Evolutionary conservation across 2,888 invertebrate species (phyloP).

Genomic region (Euplexia lucipara): DNA sequence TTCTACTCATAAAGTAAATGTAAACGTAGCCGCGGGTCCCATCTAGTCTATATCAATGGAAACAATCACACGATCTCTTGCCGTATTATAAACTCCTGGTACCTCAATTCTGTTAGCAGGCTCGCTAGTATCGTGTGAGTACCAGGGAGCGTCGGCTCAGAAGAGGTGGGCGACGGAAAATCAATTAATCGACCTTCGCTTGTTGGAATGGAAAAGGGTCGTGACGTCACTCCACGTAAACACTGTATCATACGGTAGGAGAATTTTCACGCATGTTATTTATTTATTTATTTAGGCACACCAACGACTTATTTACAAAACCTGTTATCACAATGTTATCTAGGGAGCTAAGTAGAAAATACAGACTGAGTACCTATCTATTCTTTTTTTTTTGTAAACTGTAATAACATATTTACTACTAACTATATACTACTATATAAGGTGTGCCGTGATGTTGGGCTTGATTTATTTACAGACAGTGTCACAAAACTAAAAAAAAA

Average conservation of each 20-base stretch:
- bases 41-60: conserved; percentile 37
- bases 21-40: background rate
- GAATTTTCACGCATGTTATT: conserved; percentile 1
- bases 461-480: no score
- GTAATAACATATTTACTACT: no score
- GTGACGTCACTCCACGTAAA: conserved; percentile 14
- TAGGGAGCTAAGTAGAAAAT: no score
- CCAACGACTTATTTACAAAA: background rate
- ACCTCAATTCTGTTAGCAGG: background rate
- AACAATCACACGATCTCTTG: conserved; percentile 19
- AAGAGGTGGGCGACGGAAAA: conserved; percentile 24
- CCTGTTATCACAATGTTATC: no score
- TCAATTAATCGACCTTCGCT: conserved; percentile 36
- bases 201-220: conserved; percentile 37
- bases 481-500: no score
- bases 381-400: no score
- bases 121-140: conserved; percentile 1
- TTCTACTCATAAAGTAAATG: background rate
- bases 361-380: no score
- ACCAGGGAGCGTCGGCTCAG: background rate
- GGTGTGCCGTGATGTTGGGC: no score
- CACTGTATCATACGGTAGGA: conserved; percentile 32
- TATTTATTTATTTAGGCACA: background rate
- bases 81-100: conserved; percentile 7
- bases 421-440: no score